phyloP scores from a whole-genome alignment of 2,113 vertebrate species.

The Gulo gulo region DNA sequence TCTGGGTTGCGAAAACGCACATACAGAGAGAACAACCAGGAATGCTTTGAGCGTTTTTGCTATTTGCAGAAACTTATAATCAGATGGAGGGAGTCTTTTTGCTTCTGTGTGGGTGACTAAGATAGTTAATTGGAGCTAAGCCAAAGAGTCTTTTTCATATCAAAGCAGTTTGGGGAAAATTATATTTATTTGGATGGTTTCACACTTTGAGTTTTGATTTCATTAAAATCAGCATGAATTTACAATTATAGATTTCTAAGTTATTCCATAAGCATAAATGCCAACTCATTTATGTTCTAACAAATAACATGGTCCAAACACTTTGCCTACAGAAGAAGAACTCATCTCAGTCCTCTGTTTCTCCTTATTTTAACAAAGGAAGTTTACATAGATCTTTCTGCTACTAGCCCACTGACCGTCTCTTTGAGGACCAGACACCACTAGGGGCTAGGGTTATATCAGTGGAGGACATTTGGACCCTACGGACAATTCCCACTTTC shows the following conservation, averaged over 20 bases:
- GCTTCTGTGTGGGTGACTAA: slow-evolving; percentile 73
- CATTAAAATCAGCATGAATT: slow-evolving; percentile 75
- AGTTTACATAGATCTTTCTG: background rate
- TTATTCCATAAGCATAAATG: slow-evolving; percentile 70
- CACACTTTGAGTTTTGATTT: slow-evolving; percentile 77
- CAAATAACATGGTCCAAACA: slow-evolving; percentile 62
- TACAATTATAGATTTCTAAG: slow-evolving; percentile 74
- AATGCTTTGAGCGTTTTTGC: slow-evolving; percentile 38
- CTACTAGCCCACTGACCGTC: background rate
- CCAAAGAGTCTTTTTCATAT: slow-evolving; percentile 72
- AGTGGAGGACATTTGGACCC: background rate
- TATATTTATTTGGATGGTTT: slow-evolving; percentile 77
- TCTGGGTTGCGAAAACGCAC: background rate
- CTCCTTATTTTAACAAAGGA: slow-evolving; percentile 5
- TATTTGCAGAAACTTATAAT: slow-evolving; percentile 73
- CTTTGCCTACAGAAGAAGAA: slow-evolving; percentile 40
- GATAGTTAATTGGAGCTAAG: slow-evolving; percentile 70
- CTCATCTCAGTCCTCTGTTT: background rate
- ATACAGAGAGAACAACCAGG: slow-evolving; percentile 36
- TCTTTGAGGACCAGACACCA: background rate
- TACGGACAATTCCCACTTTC: background rate
- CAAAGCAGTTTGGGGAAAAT: slow-evolving; percentile 74
- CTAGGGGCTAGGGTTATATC: background rate
- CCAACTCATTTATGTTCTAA: slow-evolving; percentile 68
- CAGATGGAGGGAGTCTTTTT: slow-evolving; percentile 63